Base-by-base conservation (phyloP, 2,113 vertebrate genomes). In the Clarias macrocephalus region DNA sequence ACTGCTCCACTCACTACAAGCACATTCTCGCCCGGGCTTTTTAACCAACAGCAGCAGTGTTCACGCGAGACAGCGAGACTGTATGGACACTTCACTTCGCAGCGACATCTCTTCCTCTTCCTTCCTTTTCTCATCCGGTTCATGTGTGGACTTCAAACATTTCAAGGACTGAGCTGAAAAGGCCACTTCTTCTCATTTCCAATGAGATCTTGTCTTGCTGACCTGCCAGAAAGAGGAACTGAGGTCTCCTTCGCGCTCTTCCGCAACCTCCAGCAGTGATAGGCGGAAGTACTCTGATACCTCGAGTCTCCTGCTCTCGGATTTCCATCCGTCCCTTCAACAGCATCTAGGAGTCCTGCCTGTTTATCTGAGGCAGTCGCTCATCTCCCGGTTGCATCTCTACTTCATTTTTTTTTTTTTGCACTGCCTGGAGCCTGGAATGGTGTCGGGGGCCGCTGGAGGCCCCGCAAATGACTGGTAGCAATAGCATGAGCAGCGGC, bases 401-500 rank as follows among this genome's bases (percentile, higher is more conserved):
- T 19, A 28, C 79, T n/a, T 65, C 48, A 3, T 37, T 2, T 42
- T 6, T 48, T 48, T 42, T 42, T 6, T 42, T 48, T 76, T 80
- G 59, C 21, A 82, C 62, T 28, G 80, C 87, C 86, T 82, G 88
- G 83, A 82, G 59, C 86, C 84, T 79, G 86, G 89, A 89, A 89
- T 91, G 92, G 89, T 90, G 88, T 81, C 21, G 5, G 9, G 89
- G 80, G 88, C 88, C 87, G 83, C 84, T 81, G 89, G 88, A 93
- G 92, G 92, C 82, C 88, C 92, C 90, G 75, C 93, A 92, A 91
- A 95, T 96, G 95, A 95, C 94, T 85, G 94, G 93, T 92, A 96
- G 95, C 92, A 94, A 96, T 96, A 99, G 96, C 95, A 98, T 98
- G 97, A 99, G 97, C 96, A 99, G 98, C 90, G 98, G 97, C 82